Evolutionary conservation across 2,888 invertebrate genomes (phyloP), one percentile per base, ranked within the genome.

Genomic region (Cylindroiulus punctatus): DNA sequence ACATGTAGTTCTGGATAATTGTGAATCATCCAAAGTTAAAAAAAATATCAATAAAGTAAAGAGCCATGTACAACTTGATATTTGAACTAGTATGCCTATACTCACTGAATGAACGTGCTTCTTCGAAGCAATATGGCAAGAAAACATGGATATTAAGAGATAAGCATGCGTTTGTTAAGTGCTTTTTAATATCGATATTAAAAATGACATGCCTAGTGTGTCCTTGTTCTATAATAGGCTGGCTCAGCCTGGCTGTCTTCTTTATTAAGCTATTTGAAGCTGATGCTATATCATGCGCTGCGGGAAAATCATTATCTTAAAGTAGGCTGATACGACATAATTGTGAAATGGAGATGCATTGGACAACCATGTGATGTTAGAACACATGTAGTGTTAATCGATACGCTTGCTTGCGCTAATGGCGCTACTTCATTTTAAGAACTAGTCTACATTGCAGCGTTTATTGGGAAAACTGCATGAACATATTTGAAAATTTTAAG

Each of bases 151-250:
- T 52, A 5, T 52, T 52, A 52, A 19, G 52, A 5, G 0, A 10
- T 52, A 52, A 5, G 17, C 52, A 5, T n/a, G 19, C 17, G 52
- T 52, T 52, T 52, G 44, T 44, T 44, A 52, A 52, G 52, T 52
- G 52, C 52, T 52, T 52, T 52, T 52, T 52, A 52, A 52, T 52
- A 52, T 52, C 52, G 52, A n/a, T 52, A 52, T 52, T 52, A 52
- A 17, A 52, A 52, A 17, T 52, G 52, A 19, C 52, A 19, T 52
- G 52, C 52, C 4, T 52, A 7, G 52, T 52, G n/a, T 52, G 52
- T 19, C 12, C n/a, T 52, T 52, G n/a, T n/a, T n/a, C 52, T n/a
- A 3, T 3, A 52, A 12, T 3, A 19, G n/a, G 52, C n/a, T n/a
- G n/a, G n/a, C n/a, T n/a, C n/a, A n/a, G n/a, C n/a, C n/a, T n/a